Base-by-base conservation (phyloP, 2,113 vertebrate species). In the Pipra filicauda region DNA sequence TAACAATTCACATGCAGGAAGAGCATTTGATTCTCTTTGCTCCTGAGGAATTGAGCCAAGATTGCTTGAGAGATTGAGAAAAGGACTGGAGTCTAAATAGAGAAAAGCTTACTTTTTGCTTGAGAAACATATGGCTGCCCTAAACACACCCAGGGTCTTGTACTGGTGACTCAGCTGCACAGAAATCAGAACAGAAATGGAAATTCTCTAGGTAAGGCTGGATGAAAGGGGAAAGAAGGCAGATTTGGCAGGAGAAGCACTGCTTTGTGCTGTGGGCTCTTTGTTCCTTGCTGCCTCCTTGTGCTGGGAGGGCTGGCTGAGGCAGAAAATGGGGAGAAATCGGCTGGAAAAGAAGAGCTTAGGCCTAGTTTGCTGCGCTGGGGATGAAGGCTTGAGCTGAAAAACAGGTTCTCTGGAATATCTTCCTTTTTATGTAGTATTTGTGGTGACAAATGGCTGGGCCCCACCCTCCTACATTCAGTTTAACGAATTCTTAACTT, bases 1-100 rank as follows among this genome's bases (percentile, higher is more conserved):
- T 67, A 97, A 87, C 89, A 88, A 96, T 97, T 95, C 97, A 35
- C 57, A 28, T 95, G 93, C 95, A 95, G 92, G 92, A 96, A 97
- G 72, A 83, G 52, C 58, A 51, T 66, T 83, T 90, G 85, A 37
- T 76, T 96, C 54, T 91, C 61, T 94, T 64, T 91, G 43, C 72
- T 79, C n/a, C 48, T 58, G 33, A 67, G 79, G 84, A 89, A 91
- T 28, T 92, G 76, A 93, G 86, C 93, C 76, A 94, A 66, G 70
- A 72, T 91, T 88, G 76, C 85, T 93, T 0, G 24, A 95, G 84
- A 96, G 86, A 85, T 49, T 86, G 84, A 58, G 90, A 66, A 93
- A 89, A 58, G 55, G 66, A 48, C 28, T 72, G 57, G n/a, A 88
- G 54, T 66, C 81, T 93, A 16, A 57, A 90, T 74, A 72, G 79